phyloP scores from a whole-genome alignment of 2,888 invertebrate species.

The Mesopsocus fuscifrons region DNA sequence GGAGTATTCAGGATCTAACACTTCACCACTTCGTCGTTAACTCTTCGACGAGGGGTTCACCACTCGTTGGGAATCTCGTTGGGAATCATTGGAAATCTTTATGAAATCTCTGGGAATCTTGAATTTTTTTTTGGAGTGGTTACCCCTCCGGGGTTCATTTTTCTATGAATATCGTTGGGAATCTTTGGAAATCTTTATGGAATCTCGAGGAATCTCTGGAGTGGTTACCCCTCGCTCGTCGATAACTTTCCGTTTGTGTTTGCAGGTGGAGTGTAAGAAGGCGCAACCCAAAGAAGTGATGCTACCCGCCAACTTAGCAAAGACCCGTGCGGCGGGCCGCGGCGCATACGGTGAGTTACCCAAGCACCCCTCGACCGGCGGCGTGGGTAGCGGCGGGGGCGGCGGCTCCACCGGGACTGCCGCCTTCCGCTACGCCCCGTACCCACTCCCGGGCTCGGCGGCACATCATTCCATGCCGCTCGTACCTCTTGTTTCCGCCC shows the following conservation, averaged over 20 bases:
- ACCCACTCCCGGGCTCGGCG: constrained; percentile 35
- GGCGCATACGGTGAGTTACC: constrained; percentile 94
- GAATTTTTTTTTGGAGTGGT: too few relatives aligned
- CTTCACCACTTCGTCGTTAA: too few relatives aligned
- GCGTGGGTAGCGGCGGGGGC: constrained; percentile 10
- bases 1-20: too few relatives aligned
- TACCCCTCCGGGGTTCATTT: too few relatives aligned
- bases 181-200: too few relatives aligned
- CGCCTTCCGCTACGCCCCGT: constrained; percentile 37
- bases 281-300: constrained; percentile 99
- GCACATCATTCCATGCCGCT: constrained; percentile 18
- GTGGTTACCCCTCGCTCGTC: too few relatives aligned
- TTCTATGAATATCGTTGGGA: too few relatives aligned
- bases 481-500: constrained; percentile 19
- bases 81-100: too few relatives aligned
- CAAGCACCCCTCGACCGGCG: constrained; percentile 15
- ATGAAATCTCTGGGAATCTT: too few relatives aligned
- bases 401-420: constrained; percentile 16
- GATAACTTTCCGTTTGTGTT: constrained; percentile 17
- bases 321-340: constrained; percentile 86
- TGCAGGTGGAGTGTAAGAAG: constrained; percentile 99
- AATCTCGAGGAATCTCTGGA: too few relatives aligned
- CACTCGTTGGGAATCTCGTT: too few relatives aligned
- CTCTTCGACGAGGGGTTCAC: too few relatives aligned
- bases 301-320: constrained; percentile 91